Base-by-base conservation (phyloP, 2,113 vertebrate genomes). In the Falcunculus frontatus region DNA sequence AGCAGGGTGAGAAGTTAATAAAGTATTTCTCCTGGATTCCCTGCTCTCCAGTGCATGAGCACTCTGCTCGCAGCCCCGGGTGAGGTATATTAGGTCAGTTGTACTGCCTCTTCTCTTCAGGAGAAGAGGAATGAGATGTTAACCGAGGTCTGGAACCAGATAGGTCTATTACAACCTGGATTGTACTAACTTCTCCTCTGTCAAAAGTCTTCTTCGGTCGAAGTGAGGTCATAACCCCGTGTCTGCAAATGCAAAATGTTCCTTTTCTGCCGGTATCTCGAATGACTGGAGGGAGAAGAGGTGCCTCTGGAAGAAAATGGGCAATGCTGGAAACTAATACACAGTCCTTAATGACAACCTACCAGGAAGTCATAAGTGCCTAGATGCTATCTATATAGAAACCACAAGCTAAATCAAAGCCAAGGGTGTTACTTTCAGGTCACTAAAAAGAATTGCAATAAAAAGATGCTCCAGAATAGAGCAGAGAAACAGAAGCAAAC, bases 1-100 rank as follows among this genome's bases (percentile, higher is more conserved):
- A 85, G 47, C 82, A 91, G 90, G n/a, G 79, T 3, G 25, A 94
- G 73, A 90, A 87, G 87, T 72, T 83, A 93, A 84, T 91, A 83
- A 84, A 90, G 33, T 33, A 63, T 80, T 91, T 91, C 81, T 93
- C 46, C n/a, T 23, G 23, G 65, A 83, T 91, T 93, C 44, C 7
- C 44, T 64, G 16, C 46, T 80, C 64, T 78, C 32, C 42, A 39
- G 62, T 87, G 86, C 78, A 64, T 93, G 95, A 86, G 82, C 22
- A 22, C 49, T 64, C 52, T 84, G 79, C 46, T 79, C 2, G 0
- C 59, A 94, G 93, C 89, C 83, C 73, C 70, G 32, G 77, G 84
- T 4, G 2, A 93, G 88, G 42, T 70, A 3, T 52, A 63, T 65
- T 29, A 39, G 59, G 37, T 75, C 30, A 82, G 41, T 32, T 67